Percentiles rank a stretch among this genome's conserved stretches.
Conservation (phyloP, 2,888 invertebrate species). For the Metallyticus violacea region DNA sequence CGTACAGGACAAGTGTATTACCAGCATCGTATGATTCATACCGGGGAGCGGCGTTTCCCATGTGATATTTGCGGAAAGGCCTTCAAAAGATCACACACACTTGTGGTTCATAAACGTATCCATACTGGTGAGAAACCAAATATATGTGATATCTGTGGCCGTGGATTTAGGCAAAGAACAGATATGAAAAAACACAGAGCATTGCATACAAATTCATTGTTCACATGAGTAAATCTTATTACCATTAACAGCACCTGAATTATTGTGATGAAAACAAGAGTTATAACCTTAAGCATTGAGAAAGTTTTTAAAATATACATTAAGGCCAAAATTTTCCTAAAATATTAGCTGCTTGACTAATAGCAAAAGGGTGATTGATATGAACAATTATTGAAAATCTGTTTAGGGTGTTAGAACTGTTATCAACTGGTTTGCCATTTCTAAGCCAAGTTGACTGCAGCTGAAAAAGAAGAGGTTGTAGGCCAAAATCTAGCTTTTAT, state of each 20-base stretch:
- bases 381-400: too few species aligned
- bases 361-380: too few species aligned
- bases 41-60: slow-evolving; percentile 33
- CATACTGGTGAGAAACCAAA: slow-evolving; percentile 35
- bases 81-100: slow-evolving; percentile 34
- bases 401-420: too few species aligned
- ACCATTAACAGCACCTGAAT: neutral
- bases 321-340: too few species aligned
- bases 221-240: neutral
- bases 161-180: slow-evolving; percentile 32
- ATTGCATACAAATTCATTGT: neutral
- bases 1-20: slow-evolving; percentile 33
- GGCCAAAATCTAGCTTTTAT: too few species aligned
- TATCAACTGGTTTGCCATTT: too few species aligned
- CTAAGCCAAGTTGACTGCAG: too few species aligned
- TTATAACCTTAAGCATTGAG: too few species aligned
- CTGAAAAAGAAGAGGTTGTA: too few species aligned
- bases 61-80: slow-evolving; percentile 34
- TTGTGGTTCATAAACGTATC: slow-evolving; percentile 34
- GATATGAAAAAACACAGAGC: slow-evolving; percentile 33
- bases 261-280: neutral
- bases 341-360: too few species aligned
- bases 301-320: too few species aligned
- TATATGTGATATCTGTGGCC: slow-evolving; percentile 33
- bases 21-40: slow-evolving; percentile 35